Conservation (phyloP, 1,140 invertebrate genomes). For the Leptopilina boulardi region DNA sequence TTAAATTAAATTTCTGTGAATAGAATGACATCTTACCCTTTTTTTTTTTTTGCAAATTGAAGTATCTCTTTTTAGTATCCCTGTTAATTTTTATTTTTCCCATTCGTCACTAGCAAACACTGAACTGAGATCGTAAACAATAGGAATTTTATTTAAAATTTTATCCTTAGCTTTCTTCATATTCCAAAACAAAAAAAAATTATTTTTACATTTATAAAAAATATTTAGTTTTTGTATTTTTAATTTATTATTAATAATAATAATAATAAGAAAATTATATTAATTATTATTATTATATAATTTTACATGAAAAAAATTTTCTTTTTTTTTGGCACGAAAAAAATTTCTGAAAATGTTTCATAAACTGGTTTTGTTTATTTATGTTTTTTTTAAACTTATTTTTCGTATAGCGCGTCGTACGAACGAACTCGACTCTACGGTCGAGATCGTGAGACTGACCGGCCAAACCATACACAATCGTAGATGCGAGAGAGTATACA, state of each 20-base stretch:
- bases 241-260: too few species aligned
- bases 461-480: slow-evolving; percentile 69
- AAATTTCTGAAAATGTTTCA: neutral
- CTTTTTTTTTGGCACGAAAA: neutral
- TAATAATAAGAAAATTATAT: too few species aligned
- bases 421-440: slow-evolving; percentile 64
- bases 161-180: too few species aligned
- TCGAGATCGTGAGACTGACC: slow-evolving; percentile 73
- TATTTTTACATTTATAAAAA: too few species aligned
- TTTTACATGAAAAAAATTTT: too few species aligned
- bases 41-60: too few species aligned
- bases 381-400: neutral
- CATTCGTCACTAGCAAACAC: neutral
- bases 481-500: slow-evolving; percentile 58
- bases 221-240: too few species aligned
- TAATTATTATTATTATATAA: too few species aligned
- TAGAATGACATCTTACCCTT: neutral
- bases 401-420: slow-evolving; percentile 47
- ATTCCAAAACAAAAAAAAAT: too few species aligned
- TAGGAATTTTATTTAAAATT: too few species aligned
- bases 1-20: neutral
- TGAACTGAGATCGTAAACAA: neutral
- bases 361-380: neutral
- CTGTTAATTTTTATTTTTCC: neutral
- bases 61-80: neutral